Evolutionary conservation across 2,888 invertebrate species (phyloP).

Genomic region (Drosophila parthenogenetica): DNA sequence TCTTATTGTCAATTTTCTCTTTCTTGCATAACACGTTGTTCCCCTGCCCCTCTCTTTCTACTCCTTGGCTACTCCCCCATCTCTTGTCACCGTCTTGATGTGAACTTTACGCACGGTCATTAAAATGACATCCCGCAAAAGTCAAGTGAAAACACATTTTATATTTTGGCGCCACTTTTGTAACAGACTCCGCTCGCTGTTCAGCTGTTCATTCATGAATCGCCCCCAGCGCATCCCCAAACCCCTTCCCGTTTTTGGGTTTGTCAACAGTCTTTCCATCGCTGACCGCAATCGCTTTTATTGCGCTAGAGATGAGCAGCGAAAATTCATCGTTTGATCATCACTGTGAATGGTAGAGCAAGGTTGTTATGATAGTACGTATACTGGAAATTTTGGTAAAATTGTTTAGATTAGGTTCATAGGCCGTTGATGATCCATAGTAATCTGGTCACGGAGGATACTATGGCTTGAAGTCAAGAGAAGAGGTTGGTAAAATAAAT

Average conservation of each 20-base stretch:
- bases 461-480: too few species aligned
- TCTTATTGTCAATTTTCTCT: conserved; percentile 73
- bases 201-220: conserved; percentile 1
- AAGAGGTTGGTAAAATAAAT: too few species aligned
- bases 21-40: conserved; percentile 62
- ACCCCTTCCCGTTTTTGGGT: not conserved
- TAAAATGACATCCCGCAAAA: conserved; percentile 50
- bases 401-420: too few species aligned
- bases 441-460: too few species aligned
- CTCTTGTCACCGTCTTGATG: conserved; percentile 1
- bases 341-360: not conserved
- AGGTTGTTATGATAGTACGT: too few species aligned
- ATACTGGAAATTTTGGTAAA: too few species aligned
- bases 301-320: not conserved
- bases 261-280: not conserved
- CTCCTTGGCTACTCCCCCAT: not conserved
- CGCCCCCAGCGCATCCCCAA: not conserved
- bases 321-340: not conserved
- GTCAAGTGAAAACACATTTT: conserved; percentile 67
- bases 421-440: too few species aligned
- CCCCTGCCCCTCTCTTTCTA: not conserved
- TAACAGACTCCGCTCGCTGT: conserved; percentile 29
- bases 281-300: conserved; percentile 2
- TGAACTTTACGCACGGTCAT: conserved; percentile 48
- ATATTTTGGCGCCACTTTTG: conserved; percentile 71